Conservation (phyloP, 1,140 invertebrate species). For the Cylas formicarius region DNA sequence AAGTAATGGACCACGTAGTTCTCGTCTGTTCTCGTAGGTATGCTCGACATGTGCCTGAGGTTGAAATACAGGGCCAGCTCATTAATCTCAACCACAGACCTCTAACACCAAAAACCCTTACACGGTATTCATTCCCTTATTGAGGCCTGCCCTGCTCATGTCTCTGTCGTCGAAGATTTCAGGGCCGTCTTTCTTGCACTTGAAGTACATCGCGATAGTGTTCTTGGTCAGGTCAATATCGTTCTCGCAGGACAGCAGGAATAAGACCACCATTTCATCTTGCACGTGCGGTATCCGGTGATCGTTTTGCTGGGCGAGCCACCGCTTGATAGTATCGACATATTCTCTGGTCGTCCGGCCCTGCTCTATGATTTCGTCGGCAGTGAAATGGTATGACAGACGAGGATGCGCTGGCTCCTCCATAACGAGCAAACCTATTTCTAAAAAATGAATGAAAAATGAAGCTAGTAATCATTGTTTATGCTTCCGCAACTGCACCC, state of each 20-base stretch:
- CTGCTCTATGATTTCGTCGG: slow-evolving; percentile 17
- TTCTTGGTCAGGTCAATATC: slow-evolving; percentile 48
- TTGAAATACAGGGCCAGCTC: not conserved
- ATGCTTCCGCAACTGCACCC: too few species aligned
- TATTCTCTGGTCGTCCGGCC: slow-evolving; percentile 22
- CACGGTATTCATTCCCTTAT: slow-evolving; percentile 32
- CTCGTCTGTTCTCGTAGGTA: slow-evolving; percentile 51
- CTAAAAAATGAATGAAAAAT: too few species aligned
- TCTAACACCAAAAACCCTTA: slow-evolving; percentile 23
- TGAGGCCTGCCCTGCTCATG: slow-evolving; percentile 28
- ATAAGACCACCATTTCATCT: slow-evolving; percentile 47
- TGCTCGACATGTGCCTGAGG: slow-evolving; percentile 28
- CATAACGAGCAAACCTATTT: too few species aligned
- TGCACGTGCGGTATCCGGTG: slow-evolving; percentile 23
- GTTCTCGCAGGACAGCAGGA: slow-evolving; percentile 53
- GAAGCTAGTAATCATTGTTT: too few species aligned
- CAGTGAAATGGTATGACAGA: slow-evolving; percentile 15
- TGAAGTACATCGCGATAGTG: slow-evolving; percentile 55
- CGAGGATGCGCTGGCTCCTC: too few species aligned
- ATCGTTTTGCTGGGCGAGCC: slow-evolving; percentile 19
- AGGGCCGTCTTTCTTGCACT: slow-evolving; percentile 46
- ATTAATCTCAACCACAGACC: not conserved
- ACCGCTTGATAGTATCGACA: slow-evolving; percentile 26
- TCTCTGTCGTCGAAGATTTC: slow-evolving; percentile 53
- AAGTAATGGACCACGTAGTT: slow-evolving; percentile 57